Percentiles rank a stretch among this genome's conserved stretches.
Evolutionary conservation across 2,797 vertebrate species (phyloP).

Genomic region (Cossypha dichroa): DNA sequence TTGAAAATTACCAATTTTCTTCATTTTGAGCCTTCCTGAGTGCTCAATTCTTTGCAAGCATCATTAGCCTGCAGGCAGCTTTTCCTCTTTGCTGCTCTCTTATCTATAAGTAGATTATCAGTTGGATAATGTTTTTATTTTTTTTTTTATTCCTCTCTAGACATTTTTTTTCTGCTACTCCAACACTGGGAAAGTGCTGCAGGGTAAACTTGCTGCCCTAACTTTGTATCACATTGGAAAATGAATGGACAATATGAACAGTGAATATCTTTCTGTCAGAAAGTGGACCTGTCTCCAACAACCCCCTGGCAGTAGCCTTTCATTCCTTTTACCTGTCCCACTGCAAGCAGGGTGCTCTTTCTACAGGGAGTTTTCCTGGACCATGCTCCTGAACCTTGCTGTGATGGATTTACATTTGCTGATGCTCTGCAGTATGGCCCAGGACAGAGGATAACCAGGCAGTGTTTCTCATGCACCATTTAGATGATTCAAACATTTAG

Average conservation of each 20-base stretch:
- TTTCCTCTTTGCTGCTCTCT: not conserved
- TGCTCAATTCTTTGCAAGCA: not conserved
- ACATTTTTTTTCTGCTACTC: not conserved
- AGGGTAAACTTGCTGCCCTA: not conserved
- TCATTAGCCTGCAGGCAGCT: not conserved
- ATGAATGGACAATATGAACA: not conserved
- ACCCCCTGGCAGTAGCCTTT: not conserved
- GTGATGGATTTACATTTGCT: not conserved
- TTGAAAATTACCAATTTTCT: constrained; percentile 19
- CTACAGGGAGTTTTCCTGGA: not conserved
- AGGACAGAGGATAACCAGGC: not conserved
- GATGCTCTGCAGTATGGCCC: not conserved
- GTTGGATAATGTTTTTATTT: not conserved
- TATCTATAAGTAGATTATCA: not conserved
- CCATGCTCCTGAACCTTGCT: not conserved
- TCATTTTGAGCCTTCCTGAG: not conserved
- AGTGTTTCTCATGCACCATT: not conserved
- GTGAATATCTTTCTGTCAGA: not conserved
- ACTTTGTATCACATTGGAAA: not conserved
- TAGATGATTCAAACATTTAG: constrained; percentile 12
- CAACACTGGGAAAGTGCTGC: not conserved
- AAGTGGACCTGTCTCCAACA: not conserved
- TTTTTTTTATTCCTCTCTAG: not conserved
- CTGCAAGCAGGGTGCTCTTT: not conserved
- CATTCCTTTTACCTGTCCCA: not conserved